Base-by-base conservation (phyloP, 2,113 vertebrate genomes). In the Daboia siamensis region DNA sequence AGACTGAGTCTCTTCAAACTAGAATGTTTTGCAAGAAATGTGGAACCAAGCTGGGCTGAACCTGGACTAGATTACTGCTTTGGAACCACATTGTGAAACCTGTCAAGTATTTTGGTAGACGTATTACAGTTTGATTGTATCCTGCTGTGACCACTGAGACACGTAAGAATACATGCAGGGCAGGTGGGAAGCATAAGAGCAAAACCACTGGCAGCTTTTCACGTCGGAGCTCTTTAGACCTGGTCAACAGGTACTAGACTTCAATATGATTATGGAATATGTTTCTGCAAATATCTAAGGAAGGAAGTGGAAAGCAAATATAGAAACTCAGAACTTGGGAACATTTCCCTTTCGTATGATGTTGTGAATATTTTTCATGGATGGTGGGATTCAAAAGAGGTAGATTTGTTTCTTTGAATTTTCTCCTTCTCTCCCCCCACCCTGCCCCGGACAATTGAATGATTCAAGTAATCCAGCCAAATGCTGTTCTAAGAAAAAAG, bases 1-100 rank as follows among this genome's bases (percentile, higher is more conserved):
- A 46, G 15, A 23, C 2, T 17, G 20, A 20, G 46, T 85, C 21
- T 51, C 48, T 59, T 57, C 56, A 59, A 61, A 59, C 7, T 11
- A n/a, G 1, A 89, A 69, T 91, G n/a, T 15, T 91, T 90, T 80
- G n/a, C 29, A 86, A 87, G 86, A 51, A 69, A 85, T 61, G 39
- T 85, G 59, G 59, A 80, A 0, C n/a, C 46, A 9, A 0, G 59
- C 24, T 0, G 0, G 44, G 92, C 86, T 89, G 88, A 1, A 33
- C 55, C 52, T 88, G 86, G 26, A 48, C 39, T 88, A 12, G 24
- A 21, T 80, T 56, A 80, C 26, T 33, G 52, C 23, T 61, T 86
- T 92, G 61, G 57, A 88, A 69, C 39, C 52, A 61, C 39, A 56
- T 56, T 46, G 44, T n/a, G 56, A 86, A 89, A 85, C 9, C 59